Evolutionary conservation across 2,888 invertebrate species (phyloP), one percentile per base, ranked within the genome.

Genomic region (Agrochola circellaris): DNA sequence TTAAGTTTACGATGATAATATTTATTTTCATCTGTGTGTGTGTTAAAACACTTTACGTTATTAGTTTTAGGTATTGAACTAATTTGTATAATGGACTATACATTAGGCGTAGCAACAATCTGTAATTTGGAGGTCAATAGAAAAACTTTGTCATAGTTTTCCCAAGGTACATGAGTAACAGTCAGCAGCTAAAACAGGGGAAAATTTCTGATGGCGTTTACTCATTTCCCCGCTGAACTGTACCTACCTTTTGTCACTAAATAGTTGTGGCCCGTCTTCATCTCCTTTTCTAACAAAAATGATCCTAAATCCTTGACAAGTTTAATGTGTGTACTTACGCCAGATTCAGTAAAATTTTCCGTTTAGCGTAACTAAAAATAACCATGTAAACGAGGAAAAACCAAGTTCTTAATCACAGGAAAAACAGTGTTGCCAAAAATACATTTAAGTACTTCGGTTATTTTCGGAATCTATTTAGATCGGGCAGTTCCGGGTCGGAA

Each of bases 381-480:
- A 56, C 2, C 15, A 6, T 11, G 15, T 34, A 20, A 58, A 60
- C 5, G 5, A 51, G 26, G 8, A 56, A 56, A 30, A 0, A 45
- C 30, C 23, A 30, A 17, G 30, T 56, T 26, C 20, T 51, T 51
- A 48, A 78, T 51, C 58, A 54, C 42, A 34, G 42, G 8, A 51
- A 51, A 79, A 62, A 54, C 30, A 8, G 34, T 45, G 20, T 62
- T 62, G 9, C 58, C 38, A 34, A 51, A 58, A 64, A 51, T 26
- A 64, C 15, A 64, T 64, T 75, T 45, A 58, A 58, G 26, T 82
- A 81, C 34, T 15, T 72, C 62, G 51, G 26, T 71, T 51, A 61
- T 78, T 78, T 58, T 73, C 51, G 15, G 34, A 82, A 64, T 68
- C 58, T 75, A 75, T 75, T 75, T 75, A 66, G 60, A 34, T 65